Conservation (phyloP, 2,797 vertebrate species). For the Corythornis leucogaster region DNA sequence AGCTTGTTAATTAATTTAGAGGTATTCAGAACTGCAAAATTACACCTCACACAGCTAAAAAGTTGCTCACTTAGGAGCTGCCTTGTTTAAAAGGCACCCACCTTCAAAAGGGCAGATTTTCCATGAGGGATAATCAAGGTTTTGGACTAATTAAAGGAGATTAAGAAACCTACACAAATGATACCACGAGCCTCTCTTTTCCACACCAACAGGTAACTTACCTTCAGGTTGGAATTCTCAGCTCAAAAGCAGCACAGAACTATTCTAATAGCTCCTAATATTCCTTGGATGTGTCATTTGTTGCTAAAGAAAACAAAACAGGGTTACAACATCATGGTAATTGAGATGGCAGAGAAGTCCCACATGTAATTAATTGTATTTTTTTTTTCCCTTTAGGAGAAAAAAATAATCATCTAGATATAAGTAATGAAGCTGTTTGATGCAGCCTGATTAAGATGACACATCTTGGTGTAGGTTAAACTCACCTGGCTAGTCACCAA, state of each 20-base stretch:
- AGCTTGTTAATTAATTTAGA: rapidly evolving
- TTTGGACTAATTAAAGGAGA: background rate
- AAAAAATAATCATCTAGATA: background rate
- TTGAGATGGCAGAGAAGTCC: background rate
- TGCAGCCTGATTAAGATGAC: no score
- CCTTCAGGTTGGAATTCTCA: background rate
- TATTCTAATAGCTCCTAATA: background rate
- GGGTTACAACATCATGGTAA: background rate
- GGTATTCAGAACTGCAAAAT: rapidly evolving
- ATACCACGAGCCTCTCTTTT: background rate
- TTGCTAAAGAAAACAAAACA: no score
- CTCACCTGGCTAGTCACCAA: background rate
- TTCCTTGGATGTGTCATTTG: rapidly evolving
- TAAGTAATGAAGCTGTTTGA: background rate
- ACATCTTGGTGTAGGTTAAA: background rate
- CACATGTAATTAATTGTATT: background rate
- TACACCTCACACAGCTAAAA: background rate
- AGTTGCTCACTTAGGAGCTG: background rate
- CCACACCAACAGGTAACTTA: background rate
- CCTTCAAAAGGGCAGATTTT: background rate
- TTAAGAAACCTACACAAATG: background rate
- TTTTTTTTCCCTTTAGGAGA: background rate
- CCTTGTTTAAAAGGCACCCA: background rate
- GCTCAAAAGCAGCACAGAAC: background rate
- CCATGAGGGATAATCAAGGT: background rate